Conservation (phyloP, 1,140 invertebrate genomes). For the Pseudomyrmex flavicornis region DNA sequence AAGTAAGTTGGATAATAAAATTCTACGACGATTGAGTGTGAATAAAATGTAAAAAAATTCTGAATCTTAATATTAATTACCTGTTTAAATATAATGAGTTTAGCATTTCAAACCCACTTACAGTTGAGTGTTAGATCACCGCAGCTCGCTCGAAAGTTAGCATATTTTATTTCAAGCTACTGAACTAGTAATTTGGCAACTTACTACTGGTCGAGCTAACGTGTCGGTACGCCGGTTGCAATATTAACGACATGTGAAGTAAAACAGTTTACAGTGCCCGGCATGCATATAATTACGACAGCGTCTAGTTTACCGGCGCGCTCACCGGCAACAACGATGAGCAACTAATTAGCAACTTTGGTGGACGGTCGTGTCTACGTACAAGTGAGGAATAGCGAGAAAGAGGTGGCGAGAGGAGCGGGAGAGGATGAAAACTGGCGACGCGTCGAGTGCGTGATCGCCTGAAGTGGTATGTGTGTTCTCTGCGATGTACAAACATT, state of each 20-base stretch:
- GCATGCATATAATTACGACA: constrained; percentile 64
- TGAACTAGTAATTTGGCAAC: constrained; percentile 49
- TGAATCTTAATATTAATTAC: background rate
- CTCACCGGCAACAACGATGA: constrained; percentile 57
- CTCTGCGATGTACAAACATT: constrained; percentile 28
- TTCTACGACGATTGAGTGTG: background rate
- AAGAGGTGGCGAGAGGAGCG: no score
- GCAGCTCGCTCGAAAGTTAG: background rate
- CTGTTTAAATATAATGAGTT: no score
- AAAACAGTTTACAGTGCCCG: constrained; percentile 54
- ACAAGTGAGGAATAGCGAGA: background rate
- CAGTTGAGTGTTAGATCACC: background rate
- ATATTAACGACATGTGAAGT: constrained; percentile 63
- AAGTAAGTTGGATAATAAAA: background rate
- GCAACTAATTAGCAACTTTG: constrained; percentile 69
- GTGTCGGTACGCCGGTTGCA: constrained; percentile 53
- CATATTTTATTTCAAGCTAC: constrained; percentile 31
- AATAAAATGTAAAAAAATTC: background rate
- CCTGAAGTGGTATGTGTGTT: constrained; percentile 26
- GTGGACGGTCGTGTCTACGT: constrained; percentile 33
- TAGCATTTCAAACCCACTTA: no score
- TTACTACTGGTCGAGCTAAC: constrained; percentile 35
- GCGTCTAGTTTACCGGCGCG: constrained; percentile 53
- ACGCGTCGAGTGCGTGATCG: constrained; percentile 29
- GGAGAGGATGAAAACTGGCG: constrained; percentile 10